Base-by-base conservation (phyloP, 1,140 invertebrate genomes). In the Drosophila baimaii region DNA sequence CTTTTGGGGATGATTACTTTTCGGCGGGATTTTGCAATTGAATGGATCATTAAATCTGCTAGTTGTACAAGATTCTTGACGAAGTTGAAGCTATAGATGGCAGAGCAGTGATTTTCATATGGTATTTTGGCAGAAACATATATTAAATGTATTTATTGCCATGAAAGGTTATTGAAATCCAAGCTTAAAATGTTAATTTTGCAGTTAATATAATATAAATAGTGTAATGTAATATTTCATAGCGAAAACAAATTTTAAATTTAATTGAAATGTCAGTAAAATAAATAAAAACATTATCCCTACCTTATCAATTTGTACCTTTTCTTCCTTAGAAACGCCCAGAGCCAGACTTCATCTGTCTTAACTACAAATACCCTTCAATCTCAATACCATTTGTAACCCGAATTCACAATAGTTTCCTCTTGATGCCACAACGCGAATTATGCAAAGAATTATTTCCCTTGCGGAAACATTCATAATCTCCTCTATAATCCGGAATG, bases 401-500 rank as follows among this genome's bases (percentile, higher is more conserved):
- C 49, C 12, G 7, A 37, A 44, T 8, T 19, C 27, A 44, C 23
- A 46, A 62, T 62, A 62, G 41, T 44, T 62, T 31, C 63, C 31
- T 41, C 37, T 55, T 23, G 49, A 39, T 12, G 7, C n/a, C 5
- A 54, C 59, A 64, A 7, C 1, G 12, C 10, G 66, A 46, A 25
- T 69, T 70, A 46, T 35, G 19, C 12, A 37, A 33, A 33, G 70
- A 64, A 73, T 54, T 62, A 72, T 47, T 54, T 21, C 27, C 21
- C 13, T 27, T 35, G 49, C 35, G 1, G 29, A n/a, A 51, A 57
- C 59, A 47, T 59, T 15, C 23, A 54, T 80, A 79, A 76, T 84
- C 59, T 77, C 10, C 21, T n/a, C 23, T n/a, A 49, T 81, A 84
- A 78, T 70, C 74, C 68, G 15, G 25, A 81, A 77, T 79, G 64